phyloP scores from a whole-genome alignment of 2,888 invertebrate species.

The Agrotis exclamationis region DNA sequence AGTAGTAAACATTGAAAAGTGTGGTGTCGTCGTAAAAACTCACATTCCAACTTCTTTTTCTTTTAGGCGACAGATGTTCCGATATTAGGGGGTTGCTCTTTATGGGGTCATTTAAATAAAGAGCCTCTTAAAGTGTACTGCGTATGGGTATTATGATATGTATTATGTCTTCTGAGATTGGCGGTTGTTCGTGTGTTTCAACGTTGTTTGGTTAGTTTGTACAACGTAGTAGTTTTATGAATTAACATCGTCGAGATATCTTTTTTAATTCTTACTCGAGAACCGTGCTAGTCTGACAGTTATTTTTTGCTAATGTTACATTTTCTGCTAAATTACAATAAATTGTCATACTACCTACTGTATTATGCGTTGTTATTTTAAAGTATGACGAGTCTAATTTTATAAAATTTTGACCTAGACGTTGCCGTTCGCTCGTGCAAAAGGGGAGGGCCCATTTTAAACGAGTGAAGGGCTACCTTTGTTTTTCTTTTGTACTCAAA shows the following conservation, averaged over 20 bases:
- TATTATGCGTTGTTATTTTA: no score
- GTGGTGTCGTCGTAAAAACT: slow-evolving; percentile 82
- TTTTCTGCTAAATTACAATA: no score
- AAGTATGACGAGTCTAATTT: no score
- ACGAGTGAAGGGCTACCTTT: no score
- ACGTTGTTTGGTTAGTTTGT: no score
- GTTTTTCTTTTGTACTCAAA: no score
- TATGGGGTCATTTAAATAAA: slow-evolving; percentile 87
- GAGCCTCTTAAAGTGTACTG: slow-evolving; percentile 73
- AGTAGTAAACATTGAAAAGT: slow-evolving; percentile 81
- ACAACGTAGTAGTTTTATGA: background rate
- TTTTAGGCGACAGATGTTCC: slow-evolving; percentile 85
- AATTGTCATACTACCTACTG: no score
- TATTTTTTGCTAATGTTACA: no score
- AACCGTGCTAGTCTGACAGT: no score
- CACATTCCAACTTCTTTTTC: slow-evolving; percentile 83
- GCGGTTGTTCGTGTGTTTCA: slow-evolving; percentile 10
- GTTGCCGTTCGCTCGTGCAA: no score
- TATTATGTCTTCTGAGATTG: slow-evolving; percentile 57
- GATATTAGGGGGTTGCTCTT: slow-evolving; percentile 85
- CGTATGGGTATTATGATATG: slow-evolving; percentile 40
- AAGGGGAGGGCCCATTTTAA: no score
- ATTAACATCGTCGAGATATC: background rate
- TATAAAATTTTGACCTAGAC: no score
- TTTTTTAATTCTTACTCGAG: background rate